Base-by-base conservation (phyloP, 2,797 vertebrate genomes). In the Oreortyx pictus region DNA sequence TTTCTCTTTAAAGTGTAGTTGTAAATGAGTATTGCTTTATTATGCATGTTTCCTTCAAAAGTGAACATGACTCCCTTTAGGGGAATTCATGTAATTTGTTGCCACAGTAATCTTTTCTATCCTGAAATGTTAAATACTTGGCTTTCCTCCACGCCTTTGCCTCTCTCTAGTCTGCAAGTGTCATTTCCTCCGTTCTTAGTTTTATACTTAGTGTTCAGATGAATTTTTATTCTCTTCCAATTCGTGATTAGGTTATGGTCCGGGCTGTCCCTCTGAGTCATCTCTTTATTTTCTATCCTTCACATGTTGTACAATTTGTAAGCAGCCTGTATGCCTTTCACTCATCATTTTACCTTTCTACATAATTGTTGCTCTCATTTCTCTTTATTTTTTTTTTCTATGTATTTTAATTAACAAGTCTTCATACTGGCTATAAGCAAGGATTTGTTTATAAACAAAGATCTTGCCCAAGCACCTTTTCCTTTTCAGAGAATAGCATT, bases 21-120 rank as follows among this genome's bases (percentile, higher is more conserved):
- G 86, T 94, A 95, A 96, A 97, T 96, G 94, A 95, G 95, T 96
- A 93, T 97, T 93, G 94, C 96, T 97, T 96, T 95, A 96, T 95
- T 96, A 96, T 96, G 92, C 96, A 86, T 96, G 95, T 97, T 97
- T 96, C 96, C 92, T 97, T 97, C 95, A 97, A 97, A 97, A 97
- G 94, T 97, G 95, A 97, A 96, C 97, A 96, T 68, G 93, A 96
- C 92, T 97, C 97, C 97, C 97, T 97, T 89, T 96, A 97, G 97
- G 96, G 97, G 96, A 96, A 97, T 97, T 97, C 89, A 92, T 94
- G 94, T 97, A 97, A 97, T 98, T 96, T 97, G 91, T 96, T 97
- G 94, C 95, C 97, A 95, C 95, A 70, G 89, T 97, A 93, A 96
- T 97, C 96, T 95, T 91, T 96, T 88, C 95, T 94, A 73, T 88